These are phyloP conservation scores for Torymus texanus DNA, from an alignment of 2,888 invertebrate genomes.

Conservation along the genomic window DNA sequence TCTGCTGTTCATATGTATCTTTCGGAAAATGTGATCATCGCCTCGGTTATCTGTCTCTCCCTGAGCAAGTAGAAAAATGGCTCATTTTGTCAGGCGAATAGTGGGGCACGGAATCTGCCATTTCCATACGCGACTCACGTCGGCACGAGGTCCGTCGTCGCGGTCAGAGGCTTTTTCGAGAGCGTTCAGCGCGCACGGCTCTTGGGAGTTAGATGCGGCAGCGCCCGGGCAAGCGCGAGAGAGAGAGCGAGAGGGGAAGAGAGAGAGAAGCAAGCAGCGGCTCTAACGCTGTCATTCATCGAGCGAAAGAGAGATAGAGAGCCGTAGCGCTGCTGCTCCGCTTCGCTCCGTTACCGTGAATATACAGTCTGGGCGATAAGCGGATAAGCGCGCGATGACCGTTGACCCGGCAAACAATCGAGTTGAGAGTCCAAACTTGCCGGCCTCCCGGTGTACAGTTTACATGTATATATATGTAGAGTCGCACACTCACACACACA, in stretches of 20 bases:
- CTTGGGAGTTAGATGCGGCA: too few relatives aligned
- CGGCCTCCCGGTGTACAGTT: too few relatives aligned
- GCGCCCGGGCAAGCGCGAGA: not conserved
- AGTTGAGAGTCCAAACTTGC: slow-evolving; percentile 47
- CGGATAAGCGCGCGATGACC: slow-evolving; percentile 56
- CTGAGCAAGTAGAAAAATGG: too few relatives aligned
- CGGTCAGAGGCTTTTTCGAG: slow-evolving; percentile 21
- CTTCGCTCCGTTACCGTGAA: slow-evolving; percentile 43
- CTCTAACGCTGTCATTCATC: too few relatives aligned
- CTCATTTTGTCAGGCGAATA: too few relatives aligned
- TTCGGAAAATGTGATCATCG: too few relatives aligned
- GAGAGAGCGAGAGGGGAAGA: slow-evolving; percentile 14
- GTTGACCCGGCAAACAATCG: slow-evolving; percentile 56
- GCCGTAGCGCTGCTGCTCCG: not conserved
- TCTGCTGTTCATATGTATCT: too few relatives aligned
- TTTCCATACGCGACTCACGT: not conserved
- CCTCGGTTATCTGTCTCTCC: too few relatives aligned
- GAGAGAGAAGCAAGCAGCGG: not conserved
- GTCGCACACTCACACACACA: too few relatives aligned
- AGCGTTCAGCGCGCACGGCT: slow-evolving; percentile 8
- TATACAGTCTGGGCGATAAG: slow-evolving; percentile 50
- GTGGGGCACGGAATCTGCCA: slow-evolving; percentile 1
- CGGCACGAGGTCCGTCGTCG: not conserved
- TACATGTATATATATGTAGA: too few relatives aligned
- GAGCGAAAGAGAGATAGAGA: not conserved